A percentile compares a stretch with the other conserved stretches of the same genome.
Conservation (phyloP, 2,888 invertebrate species). For the Calephelis perditalis region DNA sequence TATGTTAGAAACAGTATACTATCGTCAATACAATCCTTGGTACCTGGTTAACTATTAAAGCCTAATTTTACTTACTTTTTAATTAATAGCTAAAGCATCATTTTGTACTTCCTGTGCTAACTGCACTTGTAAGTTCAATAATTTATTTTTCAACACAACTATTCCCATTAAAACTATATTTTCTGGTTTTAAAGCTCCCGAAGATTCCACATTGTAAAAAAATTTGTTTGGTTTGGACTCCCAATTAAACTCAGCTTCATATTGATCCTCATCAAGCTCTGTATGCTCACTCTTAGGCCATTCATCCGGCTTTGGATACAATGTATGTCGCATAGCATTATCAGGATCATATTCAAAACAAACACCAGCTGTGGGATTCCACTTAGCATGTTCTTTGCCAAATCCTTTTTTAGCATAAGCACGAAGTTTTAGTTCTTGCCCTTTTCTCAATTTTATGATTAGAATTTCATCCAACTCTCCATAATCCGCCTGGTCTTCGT, state of each 20-base stretch:
- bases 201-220: constrained; percentile 97
- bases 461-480: constrained; percentile 94
- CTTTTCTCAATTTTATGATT: constrained; percentile 84
- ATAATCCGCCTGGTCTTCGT: constrained; percentile 95
- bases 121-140: constrained; percentile 96
- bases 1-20: not conserved
- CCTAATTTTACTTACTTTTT: constrained; percentile 34
- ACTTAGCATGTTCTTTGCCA: constrained; percentile 99
- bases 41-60: constrained; percentile 8
- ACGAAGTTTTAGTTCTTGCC: constrained; percentile 95
- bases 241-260: constrained; percentile 96
- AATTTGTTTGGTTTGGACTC: constrained; percentile 98
- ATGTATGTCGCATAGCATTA: constrained; percentile 96
- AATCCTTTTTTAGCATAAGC: constrained; percentile 98
- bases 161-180: constrained; percentile 98
- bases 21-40: not conserved
- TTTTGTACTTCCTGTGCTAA: constrained; percentile 91
- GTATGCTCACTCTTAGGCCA: constrained; percentile 99
- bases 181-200: constrained; percentile 96
- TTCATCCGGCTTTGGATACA: constrained; percentile 97
- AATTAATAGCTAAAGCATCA: constrained; percentile 87
- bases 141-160: constrained; percentile 94
- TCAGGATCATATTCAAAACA: constrained; percentile 99
- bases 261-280: constrained; percentile 93
- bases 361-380: constrained; percentile 99